Evolutionary conservation across 2,797 vertebrate species (phyloP).

Genomic region (Hippoglossus hippoglossus): DNA sequence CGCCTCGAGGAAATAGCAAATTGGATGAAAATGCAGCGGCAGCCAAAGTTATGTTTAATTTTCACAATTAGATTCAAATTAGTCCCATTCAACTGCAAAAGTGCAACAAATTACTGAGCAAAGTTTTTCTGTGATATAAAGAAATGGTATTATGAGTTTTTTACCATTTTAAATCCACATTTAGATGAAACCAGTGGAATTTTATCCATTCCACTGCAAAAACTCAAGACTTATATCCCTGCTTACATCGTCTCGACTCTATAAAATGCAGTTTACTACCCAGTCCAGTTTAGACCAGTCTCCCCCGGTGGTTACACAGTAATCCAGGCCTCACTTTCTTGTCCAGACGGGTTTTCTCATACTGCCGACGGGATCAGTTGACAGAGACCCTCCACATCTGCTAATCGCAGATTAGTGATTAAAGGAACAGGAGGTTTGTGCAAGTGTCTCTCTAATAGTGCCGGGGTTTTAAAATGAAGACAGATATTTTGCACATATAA

Average conservation of each 20-base stretch:
- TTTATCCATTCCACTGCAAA: neutral
- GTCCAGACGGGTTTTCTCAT: conserved; percentile 72
- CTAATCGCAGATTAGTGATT: conserved; percentile 63
- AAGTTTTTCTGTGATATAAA: neutral
- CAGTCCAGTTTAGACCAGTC: conserved; percentile 37
- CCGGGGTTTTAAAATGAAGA: conserved; percentile 44
- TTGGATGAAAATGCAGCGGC: neutral
- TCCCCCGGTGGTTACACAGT: conserved; percentile 61
- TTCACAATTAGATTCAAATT: neutral
- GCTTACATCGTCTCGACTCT: conserved; percentile 27
- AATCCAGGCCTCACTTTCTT: conserved; percentile 66
- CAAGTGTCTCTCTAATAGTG: conserved; percentile 32
- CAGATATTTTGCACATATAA: conserved; percentile 12
- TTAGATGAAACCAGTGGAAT: neutral
- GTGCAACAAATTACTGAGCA: conserved; percentile 5
- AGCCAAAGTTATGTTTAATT: conserved; percentile 5
- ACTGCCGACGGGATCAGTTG: conserved; percentile 55
- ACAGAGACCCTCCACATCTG: conserved; percentile 71
- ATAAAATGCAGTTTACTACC: conserved; percentile 54
- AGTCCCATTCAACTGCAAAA: neutral
- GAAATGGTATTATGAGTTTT: no score
- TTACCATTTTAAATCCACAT: no score
- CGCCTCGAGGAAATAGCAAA: conserved; percentile 2
- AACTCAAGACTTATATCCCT: neutral
- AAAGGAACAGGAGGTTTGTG: conserved; percentile 53